Evolutionary conservation across 2,888 invertebrate species (phyloP).

Genomic region (Dynastes maya): DNA sequence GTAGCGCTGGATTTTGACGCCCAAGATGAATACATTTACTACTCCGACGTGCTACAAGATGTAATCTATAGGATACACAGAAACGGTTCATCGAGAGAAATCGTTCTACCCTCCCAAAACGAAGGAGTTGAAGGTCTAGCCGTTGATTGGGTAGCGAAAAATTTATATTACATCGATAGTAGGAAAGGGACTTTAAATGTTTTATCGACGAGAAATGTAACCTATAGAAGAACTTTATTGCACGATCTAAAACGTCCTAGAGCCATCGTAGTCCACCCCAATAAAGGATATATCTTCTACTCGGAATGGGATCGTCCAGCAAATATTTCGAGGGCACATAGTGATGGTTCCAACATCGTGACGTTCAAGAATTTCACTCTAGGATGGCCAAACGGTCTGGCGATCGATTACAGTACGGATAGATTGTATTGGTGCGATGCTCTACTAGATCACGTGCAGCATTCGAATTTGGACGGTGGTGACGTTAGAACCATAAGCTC

Average conservation of each 20-base stretch:
- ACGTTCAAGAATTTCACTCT: slow-evolving; percentile 93
- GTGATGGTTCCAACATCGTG: slow-evolving; percentile 89
- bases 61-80: slow-evolving; percentile 90
- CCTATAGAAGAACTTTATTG: slow-evolving; percentile 86
- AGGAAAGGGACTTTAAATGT: slow-evolving; percentile 96
- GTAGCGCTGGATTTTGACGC: slow-evolving; percentile 97
- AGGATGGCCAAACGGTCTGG: slow-evolving; percentile 98
- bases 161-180: slow-evolving; percentile 95
- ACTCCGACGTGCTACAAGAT: slow-evolving; percentile 96
- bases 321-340: slow-evolving; percentile 93
- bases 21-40: slow-evolving; percentile 92
- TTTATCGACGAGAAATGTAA: slow-evolving; percentile 88
- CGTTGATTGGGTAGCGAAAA: slow-evolving; percentile 96
- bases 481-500: slow-evolving; percentile 94
- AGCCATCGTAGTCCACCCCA: slow-evolving; percentile 97
- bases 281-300: slow-evolving; percentile 94
- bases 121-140: slow-evolving; percentile 97
- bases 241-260: slow-evolving; percentile 93
- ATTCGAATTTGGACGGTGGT: slow-evolving; percentile 91
- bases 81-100: slow-evolving; percentile 87
- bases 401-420: slow-evolving; percentile 91
- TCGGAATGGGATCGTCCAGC: slow-evolving; percentile 98
- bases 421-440: slow-evolving; percentile 99
- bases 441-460: slow-evolving; percentile 94
- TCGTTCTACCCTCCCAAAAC: slow-evolving; percentile 95